A percentile compares a stretch with the other conserved stretches of the same genome.
Evolutionary conservation across 2,113 vertebrate species (phyloP).

Genomic region (Orycteropus afer): DNA sequence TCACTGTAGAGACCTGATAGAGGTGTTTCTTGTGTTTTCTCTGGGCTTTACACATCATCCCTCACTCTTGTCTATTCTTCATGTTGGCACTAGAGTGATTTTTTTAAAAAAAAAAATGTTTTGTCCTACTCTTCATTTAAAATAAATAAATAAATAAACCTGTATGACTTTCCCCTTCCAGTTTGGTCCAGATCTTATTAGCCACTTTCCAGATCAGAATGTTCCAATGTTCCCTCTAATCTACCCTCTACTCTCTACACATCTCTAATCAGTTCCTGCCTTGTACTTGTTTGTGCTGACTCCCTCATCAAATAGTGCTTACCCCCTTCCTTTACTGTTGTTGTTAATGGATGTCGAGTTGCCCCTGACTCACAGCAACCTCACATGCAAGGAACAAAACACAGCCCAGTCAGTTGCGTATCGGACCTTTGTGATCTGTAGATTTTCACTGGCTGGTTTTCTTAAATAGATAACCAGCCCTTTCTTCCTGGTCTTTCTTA

Average conservation of each 20-base stretch:
- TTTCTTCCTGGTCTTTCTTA: neutral
- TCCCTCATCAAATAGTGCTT: neutral
- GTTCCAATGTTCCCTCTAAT: neutral
- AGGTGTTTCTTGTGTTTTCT: neutral
- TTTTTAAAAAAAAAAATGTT: neutral
- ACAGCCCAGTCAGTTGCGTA: neutral
- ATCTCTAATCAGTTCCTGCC: neutral
- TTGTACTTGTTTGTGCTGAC: neutral
- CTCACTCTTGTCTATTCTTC: neutral
- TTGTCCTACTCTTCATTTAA: neutral
- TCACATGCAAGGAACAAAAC: neutral
- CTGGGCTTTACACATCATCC: neutral
- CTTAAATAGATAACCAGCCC: neutral
- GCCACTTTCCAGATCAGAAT: neutral
- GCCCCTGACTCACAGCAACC: neutral
- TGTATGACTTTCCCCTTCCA: neutral
- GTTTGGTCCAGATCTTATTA: neutral
- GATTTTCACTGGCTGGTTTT: neutral
- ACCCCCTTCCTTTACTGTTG: neutral
- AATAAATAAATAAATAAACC: neutral
- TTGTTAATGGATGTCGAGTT: neutral
- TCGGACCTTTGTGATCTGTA: neutral
- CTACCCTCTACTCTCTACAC: too few species aligned
- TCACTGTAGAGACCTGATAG: neutral
- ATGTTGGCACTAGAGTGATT: neutral